Percentiles rank a stretch among this genome's conserved stretches.
Evolutionary conservation across 2,888 invertebrate genomes (phyloP).

Genomic region (Caenorhabditis sp.): DNA sequence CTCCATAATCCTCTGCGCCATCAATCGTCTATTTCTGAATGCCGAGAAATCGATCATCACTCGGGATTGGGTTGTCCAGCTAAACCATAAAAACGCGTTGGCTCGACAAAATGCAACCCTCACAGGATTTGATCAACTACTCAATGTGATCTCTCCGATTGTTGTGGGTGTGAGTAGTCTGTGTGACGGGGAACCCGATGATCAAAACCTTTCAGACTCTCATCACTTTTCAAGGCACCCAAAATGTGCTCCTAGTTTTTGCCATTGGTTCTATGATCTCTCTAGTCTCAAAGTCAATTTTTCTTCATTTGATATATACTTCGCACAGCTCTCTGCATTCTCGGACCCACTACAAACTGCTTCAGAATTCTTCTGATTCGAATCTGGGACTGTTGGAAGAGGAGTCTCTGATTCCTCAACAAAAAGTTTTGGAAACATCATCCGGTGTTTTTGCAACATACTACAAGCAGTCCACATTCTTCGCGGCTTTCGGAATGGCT

Average conservation of each 20-base stretch:
- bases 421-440: too few species aligned
- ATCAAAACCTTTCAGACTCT: conserved; percentile 28
- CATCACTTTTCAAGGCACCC: conserved; percentile 37
- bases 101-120: conserved; percentile 74
- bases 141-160: conserved; percentile 76
- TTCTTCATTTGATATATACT: conserved; percentile 1
- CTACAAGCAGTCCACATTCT: conserved; percentile 68
- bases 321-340: background rate
- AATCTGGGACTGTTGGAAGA: background rate
- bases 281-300: conserved; percentile 11
- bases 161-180: conserved; percentile 65
- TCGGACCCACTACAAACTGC: background rate
- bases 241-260: background rate
- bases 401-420: background rate
- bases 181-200: background rate
- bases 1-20: conserved; percentile 67
- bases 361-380: background rate
- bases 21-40: conserved; percentile 70
- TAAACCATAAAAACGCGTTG: conserved; percentile 59
- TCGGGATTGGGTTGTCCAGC: conserved; percentile 77
- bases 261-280: conserved; percentile 10
- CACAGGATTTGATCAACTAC: conserved; percentile 76
- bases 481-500: conserved; percentile 77
- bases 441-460: conserved; percentile 54
- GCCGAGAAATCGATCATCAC: conserved; percentile 77